These are phyloP conservation scores for Athripsodes cinereus DNA, from an alignment of 2,888 invertebrate species.

Conservation along the genomic window DNA sequence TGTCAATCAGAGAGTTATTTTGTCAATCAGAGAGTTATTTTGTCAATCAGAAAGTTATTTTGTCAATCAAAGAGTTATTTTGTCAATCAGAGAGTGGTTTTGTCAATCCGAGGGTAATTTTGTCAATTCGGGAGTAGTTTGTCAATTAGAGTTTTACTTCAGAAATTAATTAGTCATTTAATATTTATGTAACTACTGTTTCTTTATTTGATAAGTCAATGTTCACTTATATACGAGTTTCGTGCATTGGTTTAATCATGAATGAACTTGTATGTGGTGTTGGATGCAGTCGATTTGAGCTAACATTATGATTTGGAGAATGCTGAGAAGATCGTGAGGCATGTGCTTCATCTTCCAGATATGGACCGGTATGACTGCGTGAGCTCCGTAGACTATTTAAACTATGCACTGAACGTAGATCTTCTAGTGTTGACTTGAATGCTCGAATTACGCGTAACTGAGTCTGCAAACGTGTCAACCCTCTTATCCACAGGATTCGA, in stretches of 20 bases:
- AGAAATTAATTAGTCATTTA: too few species aligned
- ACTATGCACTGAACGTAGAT: slow-evolving; percentile 89
- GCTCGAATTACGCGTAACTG: slow-evolving; percentile 96
- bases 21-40: too few species aligned
- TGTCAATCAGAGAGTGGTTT: too few species aligned
- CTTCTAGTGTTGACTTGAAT: slow-evolving; percentile 92
- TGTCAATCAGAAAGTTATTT: too few species aligned
- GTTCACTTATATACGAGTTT: slow-evolving; percentile 27
- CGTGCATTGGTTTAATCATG: slow-evolving; percentile 23
- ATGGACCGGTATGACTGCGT: slow-evolving; percentile 66
- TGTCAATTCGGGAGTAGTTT: too few species aligned
- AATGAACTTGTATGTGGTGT: slow-evolving; percentile 29
- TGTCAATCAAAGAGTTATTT: too few species aligned
- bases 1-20: too few species aligned
- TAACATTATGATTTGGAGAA: slow-evolving; percentile 30
- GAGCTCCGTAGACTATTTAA: slow-evolving; percentile 86
- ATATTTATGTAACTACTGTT: too few species aligned
- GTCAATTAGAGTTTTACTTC: too few species aligned
- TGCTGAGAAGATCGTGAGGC: slow-evolving; percentile 36
- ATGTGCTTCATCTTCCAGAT: slow-evolving; percentile 21
- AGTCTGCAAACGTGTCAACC: slow-evolving; percentile 78
- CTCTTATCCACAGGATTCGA: slow-evolving; percentile 93
- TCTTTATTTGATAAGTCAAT: too few species aligned
- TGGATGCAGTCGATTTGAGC: slow-evolving; percentile 29
- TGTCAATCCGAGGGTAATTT: too few species aligned